Conservation (phyloP, 2,888 invertebrate genomes). For the Nymphalis c-album region DNA sequence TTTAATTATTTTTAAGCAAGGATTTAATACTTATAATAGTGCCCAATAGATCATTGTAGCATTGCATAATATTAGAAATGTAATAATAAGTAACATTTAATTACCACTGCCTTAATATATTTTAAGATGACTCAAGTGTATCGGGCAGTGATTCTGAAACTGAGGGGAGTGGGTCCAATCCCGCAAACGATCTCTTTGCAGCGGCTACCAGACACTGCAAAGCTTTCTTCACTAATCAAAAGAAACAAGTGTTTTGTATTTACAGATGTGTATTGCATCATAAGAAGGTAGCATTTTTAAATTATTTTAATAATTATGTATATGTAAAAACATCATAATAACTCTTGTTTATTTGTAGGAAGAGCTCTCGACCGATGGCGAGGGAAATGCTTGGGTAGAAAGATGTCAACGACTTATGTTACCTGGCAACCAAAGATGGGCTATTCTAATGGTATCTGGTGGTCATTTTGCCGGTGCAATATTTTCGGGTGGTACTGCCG, state of each 20-base stretch:
- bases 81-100: no score
- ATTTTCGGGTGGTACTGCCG: slow-evolving; percentile 69
- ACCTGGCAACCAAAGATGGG: slow-evolving; percentile 83
- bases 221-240: slow-evolving; percentile 86
- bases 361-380: slow-evolving; percentile 71
- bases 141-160: slow-evolving; percentile 74
- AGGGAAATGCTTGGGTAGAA: slow-evolving; percentile 67
- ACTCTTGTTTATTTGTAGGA: slow-evolving; percentile 59
- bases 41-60: no score
- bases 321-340: background rate
- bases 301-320: background rate
- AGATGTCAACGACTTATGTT: slow-evolving; percentile 59
- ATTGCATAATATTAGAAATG: no score
- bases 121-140: slow-evolving; percentile 69
- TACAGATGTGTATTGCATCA: slow-evolving; percentile 87
- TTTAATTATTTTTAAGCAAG: no score
- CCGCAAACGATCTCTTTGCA: slow-evolving; percentile 70
- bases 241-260: slow-evolving; percentile 86
- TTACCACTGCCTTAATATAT: background rate
- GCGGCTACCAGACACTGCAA: slow-evolving; percentile 85
- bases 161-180: slow-evolving; percentile 54
- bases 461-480: slow-evolving; percentile 81
- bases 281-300: slow-evolving; percentile 81
- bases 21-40: no score
- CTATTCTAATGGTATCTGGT: slow-evolving; percentile 90